Base-by-base conservation (phyloP, 1,140 invertebrate genomes). In the Asobara japonica region DNA sequence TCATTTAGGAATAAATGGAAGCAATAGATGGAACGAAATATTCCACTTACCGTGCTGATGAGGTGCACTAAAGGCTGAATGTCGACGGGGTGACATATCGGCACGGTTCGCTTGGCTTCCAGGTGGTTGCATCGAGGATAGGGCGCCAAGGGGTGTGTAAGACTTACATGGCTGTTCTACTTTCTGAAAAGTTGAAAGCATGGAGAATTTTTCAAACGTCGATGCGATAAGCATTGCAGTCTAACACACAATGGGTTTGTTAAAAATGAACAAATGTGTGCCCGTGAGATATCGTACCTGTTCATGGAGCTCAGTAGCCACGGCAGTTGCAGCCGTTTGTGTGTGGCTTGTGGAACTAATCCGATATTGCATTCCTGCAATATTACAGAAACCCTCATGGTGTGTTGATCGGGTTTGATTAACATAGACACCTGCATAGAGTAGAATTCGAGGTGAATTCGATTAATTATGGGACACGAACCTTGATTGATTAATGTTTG, bases 101-200 rank as follows among this genome's bases (percentile, higher is more conserved):
- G 88, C 79, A 75, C 89, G 89, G 70, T 89, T 89, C 71, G 81
- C 73, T 66, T 87, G 86, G 65, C 82, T 82, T 68, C 92, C 92
- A 1, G 94, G 94, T 27, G 94, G 94, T 86, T 94, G 91, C 94
- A 96, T 96, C 74, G 92, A 94, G 36, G 94, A 95, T 69, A 95
- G 87, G n/a, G 94, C 94, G 61, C 93, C 92, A 36, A 96, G 89
- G 13, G 94, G 94, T 33, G 94, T 95, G 81, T 96, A 96, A 27
- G 90, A 90, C 78, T 91, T 91, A 77, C 87, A 88, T 10, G 89
- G 88, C 65, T 88, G 85, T 69, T 86, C 86, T 30, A 78, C 67
- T 71, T 87, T 88, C 81, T 86, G 79, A 76, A 65, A 67, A 2
- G 51, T 45, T 20, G 65, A 73, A 61, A 69, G 65, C 33, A 11